A percentile compares a stretch with the other conserved stretches of the same genome.
These are phyloP conservation scores for Hirtodrosophila trivittata DNA, from an alignment of 2,888 invertebrate genomes.

Conservation along the genomic window DNA sequence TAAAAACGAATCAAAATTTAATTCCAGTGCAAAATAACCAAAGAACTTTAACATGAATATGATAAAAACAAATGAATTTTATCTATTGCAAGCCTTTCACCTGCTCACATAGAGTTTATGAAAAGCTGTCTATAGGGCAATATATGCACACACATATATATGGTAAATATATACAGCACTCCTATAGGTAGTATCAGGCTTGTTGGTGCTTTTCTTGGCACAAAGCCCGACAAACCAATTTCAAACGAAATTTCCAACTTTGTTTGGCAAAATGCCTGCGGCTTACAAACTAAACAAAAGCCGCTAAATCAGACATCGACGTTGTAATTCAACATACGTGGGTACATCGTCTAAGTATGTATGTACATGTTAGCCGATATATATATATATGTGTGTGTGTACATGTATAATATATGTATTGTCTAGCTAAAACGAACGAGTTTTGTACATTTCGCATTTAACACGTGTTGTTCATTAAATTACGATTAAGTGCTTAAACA, in stretches of 20 bases:
- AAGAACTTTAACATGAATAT: too few species aligned
- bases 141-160: too few species aligned
- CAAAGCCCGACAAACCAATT: background rate
- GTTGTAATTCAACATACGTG: conserved; percentile 15
- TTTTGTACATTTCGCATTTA: conserved; percentile 45
- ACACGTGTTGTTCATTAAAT: conserved; percentile 57
- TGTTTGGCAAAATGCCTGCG: conserved; percentile 38
- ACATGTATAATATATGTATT: conserved; percentile 17
- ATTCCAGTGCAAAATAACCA: too few species aligned
- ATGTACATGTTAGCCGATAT: background rate
- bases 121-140: too few species aligned
- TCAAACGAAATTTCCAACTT: conserved; percentile 10
- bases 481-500: conserved; percentile 48
- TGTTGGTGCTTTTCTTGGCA: background rate
- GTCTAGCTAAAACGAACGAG: conserved; percentile 43
- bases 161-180: too few species aligned
- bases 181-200: too few species aligned
- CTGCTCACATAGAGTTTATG: too few species aligned
- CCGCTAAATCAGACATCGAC: conserved; percentile 35
- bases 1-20: too few species aligned
- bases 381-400: background rate
- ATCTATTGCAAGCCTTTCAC: too few species aligned
- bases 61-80: too few species aligned
- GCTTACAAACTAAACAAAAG: conserved; percentile 16
- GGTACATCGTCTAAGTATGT: background rate